Evolutionary conservation across 2,113 vertebrate genomes (phyloP), one percentile per base, ranked within the genome.

Genomic region (Thomomys bottae): DNA sequence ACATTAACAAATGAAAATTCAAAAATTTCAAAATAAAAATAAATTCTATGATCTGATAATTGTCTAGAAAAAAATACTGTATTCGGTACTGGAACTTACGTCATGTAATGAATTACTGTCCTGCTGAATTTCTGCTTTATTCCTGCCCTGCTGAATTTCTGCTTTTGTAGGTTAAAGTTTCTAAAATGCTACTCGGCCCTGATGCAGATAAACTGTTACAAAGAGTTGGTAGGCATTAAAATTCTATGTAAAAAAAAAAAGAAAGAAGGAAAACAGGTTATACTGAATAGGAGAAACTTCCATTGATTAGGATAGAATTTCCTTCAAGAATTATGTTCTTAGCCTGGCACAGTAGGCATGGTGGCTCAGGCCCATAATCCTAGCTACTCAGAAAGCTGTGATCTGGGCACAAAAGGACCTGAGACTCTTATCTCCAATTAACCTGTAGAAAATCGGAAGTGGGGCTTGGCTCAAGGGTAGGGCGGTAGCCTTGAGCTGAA

Each of bases 81-180:
- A 36, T n/a, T 94, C 14, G 84, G 77, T 96, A 66, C 30, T 17
- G 17, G 49, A 94, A 73, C 57, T 81, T 73, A 79, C 70, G 10
- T 34, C 66, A 15, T 92, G 11, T 71, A 73, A 57, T 84, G 81
- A 78, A 66, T 64, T 77, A 70, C 79, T 34, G 2, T 92, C 45
- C 8, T 87, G 40, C 42, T 40, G 24, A 49, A 84, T 32, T 89
- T 68, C 36, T 92, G 18, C 30, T 93, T 3, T 0, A 3, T n/a
- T n/a, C n/a, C 79, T 34, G 2, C 91, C 45, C 8, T 87, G 40
- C 42, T 40, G 24, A 49, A 84, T 32, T 89, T 68, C 36, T 92
- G 18, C 30, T 93, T 3, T 0, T n/a, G 2, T 1, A 23, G 3
- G 32, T 45, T 85, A 57, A 75, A 89, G 64, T 61, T 89, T 42